Base-by-base conservation (phyloP, 2,113 vertebrate genomes). In the Tamias sibiricus region DNA sequence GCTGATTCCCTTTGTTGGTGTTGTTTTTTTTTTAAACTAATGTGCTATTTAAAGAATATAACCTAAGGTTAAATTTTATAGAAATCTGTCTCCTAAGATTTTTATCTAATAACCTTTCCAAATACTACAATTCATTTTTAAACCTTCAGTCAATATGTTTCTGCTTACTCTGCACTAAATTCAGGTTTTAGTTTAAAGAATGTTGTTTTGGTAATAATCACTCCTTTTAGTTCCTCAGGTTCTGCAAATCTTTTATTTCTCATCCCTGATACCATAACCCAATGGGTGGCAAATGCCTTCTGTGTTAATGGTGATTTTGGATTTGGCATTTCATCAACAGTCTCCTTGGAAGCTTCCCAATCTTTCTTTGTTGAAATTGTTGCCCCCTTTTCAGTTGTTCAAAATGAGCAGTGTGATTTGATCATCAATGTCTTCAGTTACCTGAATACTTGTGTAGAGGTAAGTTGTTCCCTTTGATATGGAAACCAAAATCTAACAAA, bases 261-360 rank as follows among this genome's bases (percentile, higher is more conserved):
- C 0, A 97, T 99, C 37, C 99, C 99, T 2, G 99, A 99, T 98
- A 99, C 98, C 64, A 99, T 99, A 98, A 99, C 99, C 0, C 98
- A 99, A 35, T 99, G 99, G 99, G 98, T 99, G 24, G 99, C 99
- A 4, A 99, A 96, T 0, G 98, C 99, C 7, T 99, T 99, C 98
- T 99, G 99, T 0, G 80, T 99, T 69, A 99, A 99, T 6, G 99
- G 99, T 24, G 79, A 99, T 0, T 93, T 20, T 0, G 99, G 99
- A 0, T 99, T 99, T 35, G 99, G 99, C 44, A 97, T 99, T 57
- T 98, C 99, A 0, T 96, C 98, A 13, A 93, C 97, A 79, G 69
- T 64, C 0, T 93, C 97, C 2, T 64, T 99, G 82, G 98, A 64
- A 2, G 98, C 97, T 57, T 99, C 99, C 97, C 99, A 99, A 80